Base-by-base conservation (phyloP, 2,113 vertebrate genomes). In the Tapirus terrestris region DNA sequence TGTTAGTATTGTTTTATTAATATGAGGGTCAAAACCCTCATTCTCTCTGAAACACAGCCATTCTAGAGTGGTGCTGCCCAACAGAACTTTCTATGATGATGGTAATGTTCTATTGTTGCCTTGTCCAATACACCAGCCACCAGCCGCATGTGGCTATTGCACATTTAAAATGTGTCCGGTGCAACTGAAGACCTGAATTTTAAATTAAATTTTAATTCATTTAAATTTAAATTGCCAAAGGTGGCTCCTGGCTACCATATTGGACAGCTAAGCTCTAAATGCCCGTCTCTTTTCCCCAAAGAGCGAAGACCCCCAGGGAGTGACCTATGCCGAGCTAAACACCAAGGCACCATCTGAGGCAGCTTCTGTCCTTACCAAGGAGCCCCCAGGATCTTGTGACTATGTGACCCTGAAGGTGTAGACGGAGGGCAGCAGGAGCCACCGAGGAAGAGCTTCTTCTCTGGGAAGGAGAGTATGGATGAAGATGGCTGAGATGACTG, bases 71-170 rank as follows among this genome's bases (percentile, higher is more conserved):
- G 3, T 0, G 11, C 56, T 18, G 17, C 56, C 77, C 14, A 0
- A 6, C 2, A 20, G 31, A 36, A 33, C 60, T 29, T 13, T 17
- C 51, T 0, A 5, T 1, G 2, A 2, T 0, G 23, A 17, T 3
- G n/a, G 43, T 18, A 8, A 43, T 3, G 5, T 18, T 43, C 67
- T 39, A 2, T 0, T 1, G 27, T 63, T 56, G 9, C 5, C 0
- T 7, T 31, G 23, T 10, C 83, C 1, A 0, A 2, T 1, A 5
- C 3, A 5, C 4, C 31, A 43, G 31, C 14, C 29, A 2, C 45
- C 10, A 1, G 3, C n/a, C 8, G 8, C 25, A 6, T 4, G 7
- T n/a, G 72, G 58, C 75, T 3, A 0, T 3, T 12, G 29, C 29
- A 20, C n/a, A 7, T 23, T 10, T 10, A 6, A 89, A 31, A 36